A percentile compares a stretch with the other conserved stretches of the same genome.
These are phyloP conservation scores for Megaptera novaeangliae DNA, from an alignment of 2,113 vertebrate genomes.

Conservation along the genomic window DNA sequence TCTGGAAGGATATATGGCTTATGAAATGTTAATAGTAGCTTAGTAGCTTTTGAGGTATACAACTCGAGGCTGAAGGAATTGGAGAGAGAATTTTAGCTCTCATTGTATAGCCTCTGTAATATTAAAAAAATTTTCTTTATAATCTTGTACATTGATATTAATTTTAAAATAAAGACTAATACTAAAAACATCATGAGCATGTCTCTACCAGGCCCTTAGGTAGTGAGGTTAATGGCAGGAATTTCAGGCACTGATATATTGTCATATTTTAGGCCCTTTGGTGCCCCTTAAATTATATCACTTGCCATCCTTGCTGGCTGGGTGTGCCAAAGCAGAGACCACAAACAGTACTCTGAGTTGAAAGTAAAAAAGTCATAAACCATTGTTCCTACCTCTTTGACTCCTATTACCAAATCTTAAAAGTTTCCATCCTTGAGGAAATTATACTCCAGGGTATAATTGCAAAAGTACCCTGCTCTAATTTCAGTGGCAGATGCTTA, in stretches of 20 bases:
- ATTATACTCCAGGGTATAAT: neutral
- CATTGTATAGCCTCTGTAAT: neutral
- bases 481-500: neutral
- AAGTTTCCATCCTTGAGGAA: neutral
- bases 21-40: neutral
- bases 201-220: neutral
- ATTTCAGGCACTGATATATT: neutral
- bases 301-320: neutral
- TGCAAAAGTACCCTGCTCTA: neutral
- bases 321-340: neutral
- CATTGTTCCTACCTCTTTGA: neutral
- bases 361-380: neutral
- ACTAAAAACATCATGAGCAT: neutral
- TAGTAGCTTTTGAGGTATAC: neutral
- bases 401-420: neutral
- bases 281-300: neutral
- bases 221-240: neutral
- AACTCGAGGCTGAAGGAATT: neutral
- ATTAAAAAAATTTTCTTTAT: neutral
- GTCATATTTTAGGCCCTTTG: neutral
- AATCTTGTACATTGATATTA: neutral
- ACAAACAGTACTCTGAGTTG: neutral
- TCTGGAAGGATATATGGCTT: neutral
- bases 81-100: neutral
- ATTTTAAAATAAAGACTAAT: neutral